Conservation (phyloP, 2,113 vertebrate species). For the Chloebia gouldiae region DNA sequence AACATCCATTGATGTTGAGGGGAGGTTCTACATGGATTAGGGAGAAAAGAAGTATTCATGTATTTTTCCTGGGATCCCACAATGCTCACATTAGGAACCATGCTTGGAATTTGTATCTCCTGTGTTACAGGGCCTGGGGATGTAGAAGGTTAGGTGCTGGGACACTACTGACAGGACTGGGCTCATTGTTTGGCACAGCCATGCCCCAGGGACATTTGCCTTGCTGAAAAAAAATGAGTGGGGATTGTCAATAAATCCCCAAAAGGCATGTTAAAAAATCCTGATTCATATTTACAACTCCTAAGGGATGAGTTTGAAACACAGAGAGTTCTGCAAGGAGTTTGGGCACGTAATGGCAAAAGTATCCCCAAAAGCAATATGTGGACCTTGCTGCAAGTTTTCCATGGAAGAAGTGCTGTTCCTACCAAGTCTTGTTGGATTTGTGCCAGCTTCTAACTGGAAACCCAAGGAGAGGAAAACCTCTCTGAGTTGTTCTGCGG, state of each 20-base stretch:
- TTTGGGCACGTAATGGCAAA: neutral
- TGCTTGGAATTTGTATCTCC: neutral
- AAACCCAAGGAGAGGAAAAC: neutral
- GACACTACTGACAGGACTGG: neutral
- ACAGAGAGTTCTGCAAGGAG: neutral
- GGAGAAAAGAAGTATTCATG: neutral
- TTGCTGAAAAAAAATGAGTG: neutral
- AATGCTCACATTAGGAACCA: neutral
- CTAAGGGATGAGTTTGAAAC: neutral
- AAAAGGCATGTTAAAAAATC: neutral
- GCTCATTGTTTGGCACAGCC: neutral
- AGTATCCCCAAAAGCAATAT: neutral
- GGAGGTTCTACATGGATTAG: neutral
- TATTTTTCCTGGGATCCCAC: neutral
- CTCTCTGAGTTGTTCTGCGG: neutral
- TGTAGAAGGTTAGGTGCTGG: neutral
- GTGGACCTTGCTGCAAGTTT: neutral
- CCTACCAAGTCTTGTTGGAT: neutral
- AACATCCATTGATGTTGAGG: neutral
- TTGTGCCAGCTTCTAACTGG: neutral
- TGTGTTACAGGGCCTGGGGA: neutral
- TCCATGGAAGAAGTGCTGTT: neutral
- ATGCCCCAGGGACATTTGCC: no score
- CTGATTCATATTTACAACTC: neutral
- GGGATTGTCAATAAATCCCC: neutral